phyloP scores from a whole-genome alignment of 2,113 vertebrate species.

The Numida meleagris region DNA sequence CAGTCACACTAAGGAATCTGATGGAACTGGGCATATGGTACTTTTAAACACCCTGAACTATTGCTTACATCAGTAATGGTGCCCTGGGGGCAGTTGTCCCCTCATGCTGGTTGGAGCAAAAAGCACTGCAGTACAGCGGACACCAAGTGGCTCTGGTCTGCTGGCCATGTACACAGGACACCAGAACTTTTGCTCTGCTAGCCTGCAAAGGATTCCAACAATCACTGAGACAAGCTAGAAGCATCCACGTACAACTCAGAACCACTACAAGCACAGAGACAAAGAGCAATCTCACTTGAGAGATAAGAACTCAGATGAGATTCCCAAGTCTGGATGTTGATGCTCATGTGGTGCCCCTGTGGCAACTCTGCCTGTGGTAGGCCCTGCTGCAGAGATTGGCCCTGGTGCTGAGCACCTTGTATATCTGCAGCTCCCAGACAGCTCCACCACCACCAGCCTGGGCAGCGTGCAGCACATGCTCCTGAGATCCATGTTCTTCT shows the following conservation, averaged over 20 bases:
- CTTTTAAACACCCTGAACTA: neutral
- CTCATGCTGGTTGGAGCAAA: neutral
- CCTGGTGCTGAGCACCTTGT: neutral
- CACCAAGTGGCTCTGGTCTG: neutral
- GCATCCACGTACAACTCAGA: neutral
- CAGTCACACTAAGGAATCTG: neutral
- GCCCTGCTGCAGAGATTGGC: neutral
- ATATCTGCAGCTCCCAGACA: accelerated
- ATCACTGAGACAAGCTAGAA: neutral
- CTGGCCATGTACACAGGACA: neutral
- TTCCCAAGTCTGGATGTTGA: neutral
- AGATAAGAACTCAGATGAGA: neutral
- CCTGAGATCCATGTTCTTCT: accelerated
- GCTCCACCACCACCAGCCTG: neutral
- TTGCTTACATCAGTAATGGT: neutral
- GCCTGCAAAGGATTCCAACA: neutral
- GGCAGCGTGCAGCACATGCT: neutral
- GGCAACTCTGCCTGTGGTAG: neutral
- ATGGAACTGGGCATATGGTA: neutral
- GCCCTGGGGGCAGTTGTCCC: accelerated
- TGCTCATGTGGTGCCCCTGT: accelerated
- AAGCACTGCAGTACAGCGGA: neutral
- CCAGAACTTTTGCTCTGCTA: neutral
- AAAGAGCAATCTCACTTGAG: neutral
- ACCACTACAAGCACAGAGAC: neutral